phyloP scores from a whole-genome alignment of 2,888 invertebrate species.

The Chydorus sphaericus region DNA sequence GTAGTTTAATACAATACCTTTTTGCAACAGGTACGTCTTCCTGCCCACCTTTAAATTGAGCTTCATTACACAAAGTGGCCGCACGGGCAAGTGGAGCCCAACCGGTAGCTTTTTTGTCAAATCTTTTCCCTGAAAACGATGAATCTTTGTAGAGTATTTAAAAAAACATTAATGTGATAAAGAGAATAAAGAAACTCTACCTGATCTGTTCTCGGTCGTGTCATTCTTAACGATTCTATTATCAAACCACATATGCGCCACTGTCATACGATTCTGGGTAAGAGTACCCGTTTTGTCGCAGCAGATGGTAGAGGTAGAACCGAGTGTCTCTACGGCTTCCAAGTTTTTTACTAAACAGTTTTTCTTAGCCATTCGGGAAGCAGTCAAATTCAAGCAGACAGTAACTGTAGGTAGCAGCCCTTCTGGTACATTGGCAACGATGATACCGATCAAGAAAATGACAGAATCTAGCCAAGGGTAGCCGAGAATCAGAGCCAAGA shows the following conservation, averaged over 20 bases:
- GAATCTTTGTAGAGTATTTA: background rate
- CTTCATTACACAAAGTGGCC: constrained; percentile 53
- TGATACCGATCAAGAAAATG: constrained; percentile 98
- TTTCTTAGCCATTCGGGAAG: constrained; percentile 98
- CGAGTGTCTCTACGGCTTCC: constrained; percentile 97
- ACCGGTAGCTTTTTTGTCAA: constrained; percentile 28
- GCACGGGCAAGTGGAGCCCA: constrained; percentile 40
- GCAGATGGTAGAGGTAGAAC: constrained; percentile 97
- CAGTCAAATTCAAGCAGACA: constrained; percentile 89
- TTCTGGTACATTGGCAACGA: constrained; percentile 98
- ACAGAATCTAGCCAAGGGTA: constrained; percentile 99
- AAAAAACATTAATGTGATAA: constrained; percentile 5
- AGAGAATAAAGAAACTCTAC: constrained; percentile 21
- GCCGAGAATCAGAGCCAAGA: constrained; percentile 92
- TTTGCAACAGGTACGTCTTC: constrained; percentile 41
- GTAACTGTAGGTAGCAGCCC: constrained; percentile 96
- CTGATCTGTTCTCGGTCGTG: constrained; percentile 96
- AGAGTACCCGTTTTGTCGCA: constrained; percentile 98
- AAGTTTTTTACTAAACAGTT: constrained; percentile 98
- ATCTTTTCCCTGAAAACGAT: constrained; percentile 22
- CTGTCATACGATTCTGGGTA: constrained; percentile 98
- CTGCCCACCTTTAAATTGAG: constrained; percentile 45
- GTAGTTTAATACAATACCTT: too few relatives aligned
- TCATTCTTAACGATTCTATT: constrained; percentile 97
- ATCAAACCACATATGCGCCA: constrained; percentile 99